A percentile compares a stretch with the other conserved stretches of the same genome.
Evolutionary conservation across 2,797 vertebrate species (phyloP).

Genomic region (Intellagama lesueurii): DNA sequence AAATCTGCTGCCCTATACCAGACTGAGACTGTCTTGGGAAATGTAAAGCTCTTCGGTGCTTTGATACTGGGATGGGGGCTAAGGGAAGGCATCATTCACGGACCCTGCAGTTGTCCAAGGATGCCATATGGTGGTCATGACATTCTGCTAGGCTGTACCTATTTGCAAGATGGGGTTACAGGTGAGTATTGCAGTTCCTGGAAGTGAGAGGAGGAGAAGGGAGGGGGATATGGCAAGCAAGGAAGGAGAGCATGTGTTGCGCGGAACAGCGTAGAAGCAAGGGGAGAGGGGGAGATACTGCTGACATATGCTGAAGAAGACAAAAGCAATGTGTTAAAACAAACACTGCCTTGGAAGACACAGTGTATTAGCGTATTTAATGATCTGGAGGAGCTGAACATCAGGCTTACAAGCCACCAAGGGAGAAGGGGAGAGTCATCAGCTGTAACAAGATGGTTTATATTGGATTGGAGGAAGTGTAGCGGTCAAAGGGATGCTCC

Average conservation of each 20-base stretch:
- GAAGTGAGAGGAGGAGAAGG: background rate
- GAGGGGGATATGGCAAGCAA: background rate
- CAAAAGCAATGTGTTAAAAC: background rate
- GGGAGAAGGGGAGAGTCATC: background rate
- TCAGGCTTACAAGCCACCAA: background rate
- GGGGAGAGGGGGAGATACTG: background rate
- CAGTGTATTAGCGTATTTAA: slow-evolving; percentile 2
- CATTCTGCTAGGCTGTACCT: background rate
- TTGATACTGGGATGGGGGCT: too few relatives aligned
- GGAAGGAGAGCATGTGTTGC: background rate
- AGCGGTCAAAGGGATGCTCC: background rate
- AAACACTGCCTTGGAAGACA: background rate
- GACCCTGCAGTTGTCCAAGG: background rate
- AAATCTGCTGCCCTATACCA: too few relatives aligned
- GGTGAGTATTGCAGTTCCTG: background rate
- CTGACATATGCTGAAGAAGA: background rate
- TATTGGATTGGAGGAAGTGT: background rate
- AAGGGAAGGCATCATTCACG: too few relatives aligned
- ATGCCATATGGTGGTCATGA: background rate
- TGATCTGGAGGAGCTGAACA: background rate
- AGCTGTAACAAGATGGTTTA: background rate
- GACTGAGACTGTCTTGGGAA: too few relatives aligned
- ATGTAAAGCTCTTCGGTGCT: too few relatives aligned
- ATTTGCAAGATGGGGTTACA: background rate
- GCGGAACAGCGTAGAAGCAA: background rate